Evolutionary conservation across 2,113 vertebrate species (phyloP).

Genomic region (Argyrosomus japonicus): DNA sequence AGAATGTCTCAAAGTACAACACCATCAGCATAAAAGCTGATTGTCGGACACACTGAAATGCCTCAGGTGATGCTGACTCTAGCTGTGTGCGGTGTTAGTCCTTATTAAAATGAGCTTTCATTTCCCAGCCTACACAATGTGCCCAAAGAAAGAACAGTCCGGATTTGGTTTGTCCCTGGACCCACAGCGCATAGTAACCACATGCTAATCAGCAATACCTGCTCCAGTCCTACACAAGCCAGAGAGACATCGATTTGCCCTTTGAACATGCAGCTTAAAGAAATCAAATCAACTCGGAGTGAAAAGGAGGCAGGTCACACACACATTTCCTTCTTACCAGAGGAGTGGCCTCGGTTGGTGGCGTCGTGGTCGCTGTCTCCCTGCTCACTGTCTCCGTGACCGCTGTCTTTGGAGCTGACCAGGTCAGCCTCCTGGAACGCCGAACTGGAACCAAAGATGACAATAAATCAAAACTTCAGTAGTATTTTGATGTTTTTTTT

Average conservation of each 20-base stretch:
- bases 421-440: constrained; percentile 99
- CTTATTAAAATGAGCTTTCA: constrained; percentile 32
- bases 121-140: constrained; percentile 8
- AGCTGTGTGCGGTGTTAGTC: background rate
- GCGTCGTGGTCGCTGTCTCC: constrained; percentile 99
- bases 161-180: constrained; percentile 28
- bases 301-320: background rate
- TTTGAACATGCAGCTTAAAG: background rate
- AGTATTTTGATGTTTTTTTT: background rate
- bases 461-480: background rate
- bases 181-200: constrained; percentile 8
- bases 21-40: constrained; percentile 1
- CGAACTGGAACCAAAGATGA: constrained; percentile 85
- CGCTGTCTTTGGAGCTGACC: constrained; percentile 99
- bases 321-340: constrained; percentile 87
- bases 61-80: constrained; percentile 20
- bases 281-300: background rate
- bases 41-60: background rate
- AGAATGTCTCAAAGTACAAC: background rate
- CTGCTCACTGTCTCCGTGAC: constrained; percentile 98
- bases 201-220: constrained; percentile 36
- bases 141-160: background rate
- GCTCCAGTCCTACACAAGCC: background rate
- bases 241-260: background rate
- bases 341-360: constrained; percentile 96